phyloP scores from a whole-genome alignment of 2,113 vertebrate genomes.

The Nothocercus nigrocapillus region DNA sequence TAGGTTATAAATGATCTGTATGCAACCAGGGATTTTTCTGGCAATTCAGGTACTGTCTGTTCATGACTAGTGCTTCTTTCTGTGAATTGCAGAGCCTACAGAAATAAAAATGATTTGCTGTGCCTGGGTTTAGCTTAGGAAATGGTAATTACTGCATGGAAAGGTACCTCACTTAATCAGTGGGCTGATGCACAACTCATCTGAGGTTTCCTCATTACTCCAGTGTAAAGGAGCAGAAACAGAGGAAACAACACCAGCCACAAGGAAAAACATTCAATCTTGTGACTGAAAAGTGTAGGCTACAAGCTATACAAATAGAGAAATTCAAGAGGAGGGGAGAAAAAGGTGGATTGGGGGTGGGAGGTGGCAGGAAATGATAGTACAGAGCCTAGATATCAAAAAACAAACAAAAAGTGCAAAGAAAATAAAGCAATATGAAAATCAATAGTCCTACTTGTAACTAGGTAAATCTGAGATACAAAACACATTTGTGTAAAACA shows the following conservation, averaged over 20 bases:
- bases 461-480: not conserved
- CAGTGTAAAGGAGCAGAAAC: not conserved
- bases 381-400: not conserved
- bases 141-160: conserved; percentile 39
- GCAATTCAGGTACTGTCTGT: not conserved
- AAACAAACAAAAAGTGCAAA: not conserved
- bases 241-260: not conserved
- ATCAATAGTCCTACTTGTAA: not conserved
- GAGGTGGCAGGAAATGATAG: not conserved
- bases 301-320: not conserved
- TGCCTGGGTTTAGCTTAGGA: not conserved
- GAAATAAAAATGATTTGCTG: conserved; percentile 33
- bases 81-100: not conserved
- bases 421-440: not conserved
- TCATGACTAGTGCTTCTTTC: not conserved
- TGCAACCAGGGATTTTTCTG: conserved; percentile 26
- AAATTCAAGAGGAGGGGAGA: not conserved
- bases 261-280: not conserved
- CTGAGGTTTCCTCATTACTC: not conserved
- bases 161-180: conserved; percentile 22
- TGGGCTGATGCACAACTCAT: not conserved
- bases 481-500: not conserved
- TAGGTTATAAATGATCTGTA: conserved; percentile 23
- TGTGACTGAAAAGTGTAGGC: not conserved
- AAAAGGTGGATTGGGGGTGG: no score